Conservation (phyloP, 2,113 vertebrate genomes). For the Chroicocephalus ridibundus region DNA sequence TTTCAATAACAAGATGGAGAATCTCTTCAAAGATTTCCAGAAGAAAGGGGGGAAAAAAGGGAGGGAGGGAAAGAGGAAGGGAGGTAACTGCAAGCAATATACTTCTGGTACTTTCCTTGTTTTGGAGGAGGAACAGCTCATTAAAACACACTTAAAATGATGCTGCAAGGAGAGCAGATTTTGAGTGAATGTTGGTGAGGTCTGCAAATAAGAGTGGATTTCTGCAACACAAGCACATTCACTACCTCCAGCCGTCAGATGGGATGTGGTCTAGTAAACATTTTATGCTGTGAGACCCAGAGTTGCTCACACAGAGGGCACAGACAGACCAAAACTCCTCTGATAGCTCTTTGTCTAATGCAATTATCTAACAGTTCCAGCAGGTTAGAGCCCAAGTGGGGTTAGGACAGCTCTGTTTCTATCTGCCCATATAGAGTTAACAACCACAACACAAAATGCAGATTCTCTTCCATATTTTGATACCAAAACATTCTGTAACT, state of each 20-base stretch:
- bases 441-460: neutral
- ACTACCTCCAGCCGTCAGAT: neutral
- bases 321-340: neutral
- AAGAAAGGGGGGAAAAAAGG: neutral
- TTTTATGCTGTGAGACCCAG: neutral
- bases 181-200: neutral
- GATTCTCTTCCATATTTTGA: neutral
- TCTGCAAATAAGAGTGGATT: neutral
- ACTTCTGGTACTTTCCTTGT: neutral
- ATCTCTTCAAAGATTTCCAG: neutral
- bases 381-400: neutral
- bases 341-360: neutral
- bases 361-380: neutral
- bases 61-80: neutral
- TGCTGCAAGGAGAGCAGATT: neutral
- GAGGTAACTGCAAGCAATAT: neutral
- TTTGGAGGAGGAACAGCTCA: neutral
- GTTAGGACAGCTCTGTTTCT: neutral
- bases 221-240: neutral
- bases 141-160: constrained; percentile 7
- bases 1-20: neutral
- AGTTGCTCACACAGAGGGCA: neutral
- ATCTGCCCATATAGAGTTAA: neutral
- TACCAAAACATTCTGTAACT: neutral
- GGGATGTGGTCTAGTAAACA: neutral